Evolutionary conservation across 2,888 invertebrate genomes (phyloP).

Genomic region (Torymus texanus): DNA sequence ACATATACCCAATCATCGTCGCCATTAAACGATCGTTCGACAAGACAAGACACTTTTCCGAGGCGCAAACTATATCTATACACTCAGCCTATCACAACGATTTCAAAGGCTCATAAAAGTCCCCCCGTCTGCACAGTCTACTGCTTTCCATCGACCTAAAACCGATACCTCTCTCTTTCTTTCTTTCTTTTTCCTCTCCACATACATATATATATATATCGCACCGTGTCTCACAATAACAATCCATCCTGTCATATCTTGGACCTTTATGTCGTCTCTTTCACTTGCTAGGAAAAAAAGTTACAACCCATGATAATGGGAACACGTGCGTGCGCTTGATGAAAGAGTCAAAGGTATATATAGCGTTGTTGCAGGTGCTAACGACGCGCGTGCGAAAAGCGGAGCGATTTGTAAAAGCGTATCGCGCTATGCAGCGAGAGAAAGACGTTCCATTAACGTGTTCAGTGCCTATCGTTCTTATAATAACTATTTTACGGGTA

Average conservation of each 20-base stretch:
- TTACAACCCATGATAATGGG: too few species aligned
- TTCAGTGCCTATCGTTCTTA: conserved; percentile 25
- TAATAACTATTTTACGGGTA: conserved; percentile 23
- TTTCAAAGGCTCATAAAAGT: conserved; percentile 34
- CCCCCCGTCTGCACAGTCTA: background rate
- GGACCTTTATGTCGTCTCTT: conserved; percentile 6
- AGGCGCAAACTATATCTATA: too few species aligned
- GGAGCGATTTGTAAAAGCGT: conserved; percentile 54
- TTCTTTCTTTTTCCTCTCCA: too few species aligned
- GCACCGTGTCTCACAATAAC: too few species aligned
- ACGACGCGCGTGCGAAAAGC: conserved; percentile 13
- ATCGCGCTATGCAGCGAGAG: conserved; percentile 38
- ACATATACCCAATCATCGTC: too few species aligned
- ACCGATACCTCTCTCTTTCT: background rate
- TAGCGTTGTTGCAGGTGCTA: background rate
- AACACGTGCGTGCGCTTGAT: too few species aligned
- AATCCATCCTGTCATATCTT: conserved; percentile 2
- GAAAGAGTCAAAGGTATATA: too few species aligned
- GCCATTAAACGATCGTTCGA: too few species aligned
- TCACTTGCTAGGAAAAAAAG: background rate
- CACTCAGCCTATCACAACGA: conserved; percentile 20
- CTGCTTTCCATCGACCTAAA: conserved; percentile 38
- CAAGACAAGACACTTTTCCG: too few species aligned
- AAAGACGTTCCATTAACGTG: background rate
- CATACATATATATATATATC: too few species aligned